Evolutionary conservation across 2,888 invertebrate genomes (phyloP).

Genomic region (Abrostola triplasia): DNA sequence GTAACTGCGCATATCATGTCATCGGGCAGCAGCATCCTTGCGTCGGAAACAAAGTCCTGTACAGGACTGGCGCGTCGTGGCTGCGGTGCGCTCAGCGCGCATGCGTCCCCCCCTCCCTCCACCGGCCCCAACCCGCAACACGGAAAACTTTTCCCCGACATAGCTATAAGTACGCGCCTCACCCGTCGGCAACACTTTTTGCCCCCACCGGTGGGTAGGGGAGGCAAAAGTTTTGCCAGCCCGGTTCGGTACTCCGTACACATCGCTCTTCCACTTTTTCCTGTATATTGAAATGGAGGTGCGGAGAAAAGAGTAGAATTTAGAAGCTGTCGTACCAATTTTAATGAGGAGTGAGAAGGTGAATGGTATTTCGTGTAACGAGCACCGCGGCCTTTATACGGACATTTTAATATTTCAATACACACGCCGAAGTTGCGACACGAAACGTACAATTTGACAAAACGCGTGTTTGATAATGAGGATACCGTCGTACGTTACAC

Average conservation of each 20-base stretch:
- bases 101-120: conserved; percentile 76
- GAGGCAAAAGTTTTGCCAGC: conserved; percentile 86
- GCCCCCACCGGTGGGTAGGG: conserved; percentile 81
- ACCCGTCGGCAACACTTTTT: conserved; percentile 88
- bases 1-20: conserved; percentile 63
- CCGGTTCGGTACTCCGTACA: conserved; percentile 85
- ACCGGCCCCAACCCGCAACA: conserved; percentile 83
- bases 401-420: conserved; percentile 71
- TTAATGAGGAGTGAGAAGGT: conserved; percentile 87
- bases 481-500: conserved; percentile 29
- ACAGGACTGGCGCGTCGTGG: conserved; percentile 82
- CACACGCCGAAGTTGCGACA: conserved; percentile 55
- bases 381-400: conserved; percentile 71
- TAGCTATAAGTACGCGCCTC: conserved; percentile 84
- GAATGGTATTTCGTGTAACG: conserved; percentile 75
- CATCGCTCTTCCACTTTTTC: conserved; percentile 88
- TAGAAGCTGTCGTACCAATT: conserved; percentile 88
- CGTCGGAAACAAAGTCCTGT: conserved; percentile 72
- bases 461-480: conserved; percentile 57
- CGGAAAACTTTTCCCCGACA: conserved; percentile 88
- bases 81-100: conserved; percentile 76
- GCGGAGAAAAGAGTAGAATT: conserved; percentile 88
- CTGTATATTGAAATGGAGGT: conserved; percentile 89
- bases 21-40: conserved; percentile 59
- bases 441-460: conserved; percentile 55